phyloP scores from a whole-genome alignment of 1,140 invertebrate species.

The Wiebesia pumilae region DNA sequence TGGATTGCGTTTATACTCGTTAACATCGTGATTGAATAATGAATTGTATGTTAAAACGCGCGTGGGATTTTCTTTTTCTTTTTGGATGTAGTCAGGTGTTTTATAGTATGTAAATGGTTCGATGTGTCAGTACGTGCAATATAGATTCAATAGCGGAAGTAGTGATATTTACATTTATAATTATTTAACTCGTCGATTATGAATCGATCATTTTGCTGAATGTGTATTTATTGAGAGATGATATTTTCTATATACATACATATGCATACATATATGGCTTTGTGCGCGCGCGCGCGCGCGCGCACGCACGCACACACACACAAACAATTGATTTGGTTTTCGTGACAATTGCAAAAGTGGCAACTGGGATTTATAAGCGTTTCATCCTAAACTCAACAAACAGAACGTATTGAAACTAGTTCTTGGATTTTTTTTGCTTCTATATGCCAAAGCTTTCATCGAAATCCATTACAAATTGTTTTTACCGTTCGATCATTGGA shows the following conservation, averaged over 20 bases:
- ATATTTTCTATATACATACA: conserved; percentile 39
- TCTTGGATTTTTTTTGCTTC: conserved; percentile 14
- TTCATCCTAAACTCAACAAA: not conserved
- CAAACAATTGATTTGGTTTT: conserved; percentile 3
- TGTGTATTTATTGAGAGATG: conserved; percentile 31
- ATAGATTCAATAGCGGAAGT: conserved; percentile 23
- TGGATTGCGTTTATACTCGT: not conserved
- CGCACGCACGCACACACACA: not conserved
- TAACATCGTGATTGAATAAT: not conserved
- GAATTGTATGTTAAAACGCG: not conserved
- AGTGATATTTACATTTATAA: conserved; percentile 33
- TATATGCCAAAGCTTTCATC: conserved; percentile 19
- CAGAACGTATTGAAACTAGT: not conserved
- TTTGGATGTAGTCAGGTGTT: not conserved
- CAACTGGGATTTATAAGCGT: not conserved
- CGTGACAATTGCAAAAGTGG: not conserved
- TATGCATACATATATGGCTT: not conserved
- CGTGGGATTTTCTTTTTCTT: conserved; percentile 12
- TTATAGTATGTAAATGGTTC: conserved; percentile 1
- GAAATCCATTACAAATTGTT: not conserved
- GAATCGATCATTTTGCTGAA: not conserved
- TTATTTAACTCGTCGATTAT: conserved; percentile 25
- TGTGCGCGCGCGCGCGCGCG: not conserved
- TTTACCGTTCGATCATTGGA: not conserved
- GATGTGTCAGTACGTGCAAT: conserved; percentile 33